Conservation (phyloP, 2,113 vertebrate species). For the Melanotaenia duboulayi region DNA sequence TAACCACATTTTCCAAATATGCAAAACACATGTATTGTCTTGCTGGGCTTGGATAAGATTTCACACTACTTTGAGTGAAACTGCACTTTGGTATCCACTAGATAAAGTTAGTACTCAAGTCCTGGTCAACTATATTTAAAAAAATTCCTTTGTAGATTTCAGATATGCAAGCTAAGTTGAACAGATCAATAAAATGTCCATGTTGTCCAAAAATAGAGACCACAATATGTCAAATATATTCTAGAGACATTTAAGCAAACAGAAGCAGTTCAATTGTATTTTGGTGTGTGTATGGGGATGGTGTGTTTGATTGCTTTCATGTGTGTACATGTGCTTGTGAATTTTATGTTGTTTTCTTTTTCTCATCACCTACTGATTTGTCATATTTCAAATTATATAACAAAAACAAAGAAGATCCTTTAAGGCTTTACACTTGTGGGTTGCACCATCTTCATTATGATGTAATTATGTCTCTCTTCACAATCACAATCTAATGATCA, state of each 20-base stretch:
- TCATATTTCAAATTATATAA: neutral
- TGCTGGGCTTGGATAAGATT: constrained; percentile 14
- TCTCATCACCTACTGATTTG: constrained; percentile 1
- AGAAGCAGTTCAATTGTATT: constrained; percentile 35
- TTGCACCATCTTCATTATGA: neutral
- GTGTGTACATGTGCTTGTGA: constrained; percentile 39
- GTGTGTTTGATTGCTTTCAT: constrained; percentile 61
- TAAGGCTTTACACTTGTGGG: neutral
- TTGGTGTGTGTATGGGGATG: constrained; percentile 20
- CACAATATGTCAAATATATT: constrained; percentile 47
- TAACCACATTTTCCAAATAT: constrained; percentile 25
- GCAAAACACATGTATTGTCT: constrained; percentile 3
- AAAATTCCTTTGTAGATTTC: neutral
- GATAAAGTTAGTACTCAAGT: neutral
- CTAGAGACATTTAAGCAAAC: constrained; percentile 29
- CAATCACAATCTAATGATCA: neutral
- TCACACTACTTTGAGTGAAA: neutral
- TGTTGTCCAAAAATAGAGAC: constrained; percentile 40
- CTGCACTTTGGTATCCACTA: neutral
- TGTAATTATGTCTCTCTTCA: neutral
- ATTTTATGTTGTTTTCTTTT: constrained; percentile 1
- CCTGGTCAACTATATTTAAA: neutral
- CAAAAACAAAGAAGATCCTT: neutral
- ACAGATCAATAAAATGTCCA: constrained; percentile 53
- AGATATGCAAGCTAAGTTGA: constrained; percentile 44